These are phyloP conservation scores for Endomychus coccineus DNA, from an alignment of 2,888 invertebrate genomes.

Conservation along the genomic window DNA sequence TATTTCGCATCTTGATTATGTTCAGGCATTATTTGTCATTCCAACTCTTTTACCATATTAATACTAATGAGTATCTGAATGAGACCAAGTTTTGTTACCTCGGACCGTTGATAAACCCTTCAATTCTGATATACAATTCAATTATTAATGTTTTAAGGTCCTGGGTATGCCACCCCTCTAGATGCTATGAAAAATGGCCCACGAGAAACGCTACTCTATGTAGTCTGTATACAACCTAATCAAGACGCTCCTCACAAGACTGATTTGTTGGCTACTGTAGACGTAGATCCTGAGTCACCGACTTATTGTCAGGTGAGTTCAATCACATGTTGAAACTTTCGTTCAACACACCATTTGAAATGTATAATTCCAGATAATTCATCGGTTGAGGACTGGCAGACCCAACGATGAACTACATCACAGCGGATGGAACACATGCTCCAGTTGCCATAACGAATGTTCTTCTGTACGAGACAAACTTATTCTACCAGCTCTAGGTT, in stretches of 20 bases:
- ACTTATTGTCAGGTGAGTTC: slow-evolving; percentile 70
- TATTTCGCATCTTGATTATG: no score
- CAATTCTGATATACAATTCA: no score
- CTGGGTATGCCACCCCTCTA: slow-evolving; percentile 70
- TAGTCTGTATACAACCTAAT: slow-evolving; percentile 79
- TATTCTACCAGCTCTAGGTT: slow-evolving; percentile 73
- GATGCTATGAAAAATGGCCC: slow-evolving; percentile 80
- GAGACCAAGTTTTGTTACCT: no score
- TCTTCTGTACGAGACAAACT: slow-evolving; percentile 64
- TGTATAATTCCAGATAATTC: slow-evolving; percentile 62
- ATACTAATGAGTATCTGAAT: no score
- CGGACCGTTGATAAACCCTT: no score
- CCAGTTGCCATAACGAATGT: slow-evolving; percentile 66
- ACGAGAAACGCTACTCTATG: slow-evolving; percentile 79
- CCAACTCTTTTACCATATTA: no score
- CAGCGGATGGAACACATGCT: slow-evolving; percentile 95
- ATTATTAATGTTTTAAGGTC: slow-evolving; percentile 43
- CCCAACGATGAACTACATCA: slow-evolving; percentile 89
- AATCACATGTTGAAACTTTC: background rate
- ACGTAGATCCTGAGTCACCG: slow-evolving; percentile 80
- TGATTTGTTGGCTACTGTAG: slow-evolving; percentile 86
- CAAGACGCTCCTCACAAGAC: slow-evolving; percentile 54
- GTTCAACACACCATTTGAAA: background rate
- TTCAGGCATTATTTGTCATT: no score
- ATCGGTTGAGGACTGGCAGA: slow-evolving; percentile 71